These are phyloP conservation scores for Acanthacorydalis orientalis DNA, from an alignment of 2,888 invertebrate genomes.

Conservation along the genomic window DNA sequence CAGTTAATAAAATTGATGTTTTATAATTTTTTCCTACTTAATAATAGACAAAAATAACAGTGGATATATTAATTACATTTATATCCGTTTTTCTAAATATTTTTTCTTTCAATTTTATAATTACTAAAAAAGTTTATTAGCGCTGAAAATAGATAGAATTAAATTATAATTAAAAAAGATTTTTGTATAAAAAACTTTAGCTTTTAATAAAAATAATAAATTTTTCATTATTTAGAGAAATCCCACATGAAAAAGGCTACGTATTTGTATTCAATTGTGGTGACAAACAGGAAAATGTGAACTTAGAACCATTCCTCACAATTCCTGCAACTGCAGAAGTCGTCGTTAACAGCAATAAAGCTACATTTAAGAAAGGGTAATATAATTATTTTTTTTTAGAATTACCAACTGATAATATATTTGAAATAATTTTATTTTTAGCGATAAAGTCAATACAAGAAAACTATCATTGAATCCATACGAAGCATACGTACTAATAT, in stretches of 20 bases:
- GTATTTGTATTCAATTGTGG: background rate
- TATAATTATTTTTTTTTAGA: background rate
- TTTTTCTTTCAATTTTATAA: no score
- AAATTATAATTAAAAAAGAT: no score
- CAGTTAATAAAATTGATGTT: no score
- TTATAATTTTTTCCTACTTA: no score
- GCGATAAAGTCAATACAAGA: slow-evolving; percentile 22
- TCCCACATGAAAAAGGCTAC: background rate
- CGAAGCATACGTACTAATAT: slow-evolving; percentile 29
- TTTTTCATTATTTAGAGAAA: background rate
- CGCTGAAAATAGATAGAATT: no score
- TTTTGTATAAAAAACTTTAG: background rate
- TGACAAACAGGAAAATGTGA: background rate
- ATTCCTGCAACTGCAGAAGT: background rate
- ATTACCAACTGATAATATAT: background rate
- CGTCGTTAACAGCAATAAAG: background rate
- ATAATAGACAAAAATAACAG: no score
- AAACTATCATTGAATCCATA: slow-evolving; percentile 21
- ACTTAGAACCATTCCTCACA: background rate
- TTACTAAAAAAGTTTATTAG: no score
- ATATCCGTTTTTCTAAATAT: no score
- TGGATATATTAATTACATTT: no score
- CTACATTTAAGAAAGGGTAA: background rate
- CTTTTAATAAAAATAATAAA: background rate
- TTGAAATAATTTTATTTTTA: slow-evolving; percentile 15